Base-by-base conservation (phyloP, 2,888 invertebrate species). In the Nephrotoma appendiculata region DNA sequence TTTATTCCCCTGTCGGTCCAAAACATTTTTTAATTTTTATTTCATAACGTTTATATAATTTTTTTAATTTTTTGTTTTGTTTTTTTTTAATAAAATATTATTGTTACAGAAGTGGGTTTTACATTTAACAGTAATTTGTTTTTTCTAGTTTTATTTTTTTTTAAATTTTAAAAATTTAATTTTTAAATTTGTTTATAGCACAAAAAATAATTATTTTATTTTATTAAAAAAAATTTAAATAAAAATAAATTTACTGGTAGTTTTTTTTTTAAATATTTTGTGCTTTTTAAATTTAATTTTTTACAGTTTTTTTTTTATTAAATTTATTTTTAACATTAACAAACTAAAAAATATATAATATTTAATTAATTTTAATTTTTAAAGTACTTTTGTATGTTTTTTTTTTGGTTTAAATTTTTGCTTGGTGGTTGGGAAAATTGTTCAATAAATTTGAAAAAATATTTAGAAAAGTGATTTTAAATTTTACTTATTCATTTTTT, bases 1-100 rank as follows among this genome's bases (percentile, higher is more conserved):
- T 85, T 42, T 44, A 43, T 85, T 43, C 44, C 85, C 85, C 85
- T 85, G 85, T 85, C 85, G 85, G 42, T 85, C 85, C 85, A 85
- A 85, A 85, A 44, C 44, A 42, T 85, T 41, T 85, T 85, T 44
- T 85, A 85, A 42, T 42, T 85, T 42, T 85, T 41, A 44, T 85
- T 85, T 85, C 85, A 85, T 85, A 71, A 71, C 85, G 43, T 44
- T 44, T 85, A 19, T 44, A 85, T 85, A 85, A 85, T 85, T 85
- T 85, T 43, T 42, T 85, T 85, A 42, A 44, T 44, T 42, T 44
- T 85, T 43, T 19, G 4, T 85, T 19, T 19, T 44, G 2, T 31
- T 71, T 71, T 71, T 44, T 85, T 85, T 44, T 44, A 85, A 85
- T 44, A 19, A 85, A 44, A 43, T 85, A 85, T 44, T 42, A 44